Base-by-base conservation (phyloP, 2,113 vertebrate species). In the Erinaceus europaeus region DNA sequence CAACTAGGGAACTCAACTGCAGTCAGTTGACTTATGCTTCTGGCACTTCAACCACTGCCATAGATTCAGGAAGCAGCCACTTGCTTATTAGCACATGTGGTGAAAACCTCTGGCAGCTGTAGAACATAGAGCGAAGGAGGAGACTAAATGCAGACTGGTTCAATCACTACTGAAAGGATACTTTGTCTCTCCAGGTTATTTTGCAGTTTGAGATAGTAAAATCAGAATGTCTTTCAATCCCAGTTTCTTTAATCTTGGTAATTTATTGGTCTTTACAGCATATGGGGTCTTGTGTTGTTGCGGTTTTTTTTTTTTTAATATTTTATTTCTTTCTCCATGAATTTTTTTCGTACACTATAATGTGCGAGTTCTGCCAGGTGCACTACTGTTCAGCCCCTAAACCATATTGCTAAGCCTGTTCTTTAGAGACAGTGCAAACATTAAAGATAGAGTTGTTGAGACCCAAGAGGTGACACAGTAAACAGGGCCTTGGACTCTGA, bases 361-460 rank as follows among this genome's bases (percentile, higher is more conserved):
- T 57, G n/a, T n/a, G n/a, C n/a, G n/a, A n/a, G n/a, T n/a, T n/a
- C n/a, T n/a, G n/a, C n/a, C n/a, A n/a, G n/a, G n/a, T n/a, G n/a
- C n/a, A n/a, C n/a, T n/a, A n/a, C n/a, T n/a, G n/a, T n/a, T n/a
- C n/a, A n/a, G n/a, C n/a, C n/a, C n/a, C n/a, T 42, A n/a, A 83
- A 71, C 27, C 48, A 62, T 79, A 34, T 78, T 67, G 29, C 77
- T 89, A 72, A 62, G 23, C 20, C 25, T 83, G 17, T 89, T 82
- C 27, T 81, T 94, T 67, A 91, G 48, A 84, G n/a, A 83, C 46
- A 27, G 38, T 83, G 61, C 68, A 92, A 91, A 38, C 12, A 42
- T 75, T 29, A 50, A 88, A 71, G 50, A 32, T 44, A 8, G 46
- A 40, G 10, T 88, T 88, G 40, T 6, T n/a, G n/a, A n/a, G n/a